Evolutionary conservation across 2,888 invertebrate species (phyloP).

Genomic region (Tipula helvola): DNA sequence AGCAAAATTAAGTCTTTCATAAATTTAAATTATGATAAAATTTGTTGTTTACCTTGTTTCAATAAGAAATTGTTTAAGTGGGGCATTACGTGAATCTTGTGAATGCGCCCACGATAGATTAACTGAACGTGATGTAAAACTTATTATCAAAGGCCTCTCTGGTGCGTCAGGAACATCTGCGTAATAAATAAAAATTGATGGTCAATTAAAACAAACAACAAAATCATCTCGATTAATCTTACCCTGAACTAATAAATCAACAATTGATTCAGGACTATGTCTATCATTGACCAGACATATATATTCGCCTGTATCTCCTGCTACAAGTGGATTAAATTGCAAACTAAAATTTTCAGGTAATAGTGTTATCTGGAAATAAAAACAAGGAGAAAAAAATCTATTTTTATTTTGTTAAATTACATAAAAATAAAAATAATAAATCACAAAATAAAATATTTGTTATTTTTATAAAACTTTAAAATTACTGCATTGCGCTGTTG

Average conservation of each 20-base stretch:
- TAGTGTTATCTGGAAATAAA: constrained; percentile 38
- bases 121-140: constrained; percentile 59
- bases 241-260: constrained; percentile 56
- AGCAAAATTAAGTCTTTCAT: no score
- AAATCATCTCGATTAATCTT: constrained; percentile 23
- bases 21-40: background rate
- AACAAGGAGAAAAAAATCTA: background rate
- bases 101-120: constrained; percentile 65
- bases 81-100: constrained; percentile 53
- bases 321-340: constrained; percentile 47
- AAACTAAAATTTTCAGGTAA: constrained; percentile 47
- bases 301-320: constrained; percentile 52
- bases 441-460: background rate
- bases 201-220: background rate
- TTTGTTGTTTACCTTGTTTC: constrained; percentile 52
- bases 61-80: constrained; percentile 58
- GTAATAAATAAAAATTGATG: constrained; percentile 9
- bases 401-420: background rate
- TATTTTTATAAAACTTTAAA: background rate
- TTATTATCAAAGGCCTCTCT: constrained; percentile 55
- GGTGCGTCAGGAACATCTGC: constrained; percentile 59
- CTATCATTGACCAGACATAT: constrained; percentile 56
- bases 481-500: constrained; percentile 13
- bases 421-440: background rate
- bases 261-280: constrained; percentile 50